These are phyloP conservation scores for Chaetodon trifascialis DNA, from an alignment of 2,113 vertebrate species.

Conservation along the genomic window DNA sequence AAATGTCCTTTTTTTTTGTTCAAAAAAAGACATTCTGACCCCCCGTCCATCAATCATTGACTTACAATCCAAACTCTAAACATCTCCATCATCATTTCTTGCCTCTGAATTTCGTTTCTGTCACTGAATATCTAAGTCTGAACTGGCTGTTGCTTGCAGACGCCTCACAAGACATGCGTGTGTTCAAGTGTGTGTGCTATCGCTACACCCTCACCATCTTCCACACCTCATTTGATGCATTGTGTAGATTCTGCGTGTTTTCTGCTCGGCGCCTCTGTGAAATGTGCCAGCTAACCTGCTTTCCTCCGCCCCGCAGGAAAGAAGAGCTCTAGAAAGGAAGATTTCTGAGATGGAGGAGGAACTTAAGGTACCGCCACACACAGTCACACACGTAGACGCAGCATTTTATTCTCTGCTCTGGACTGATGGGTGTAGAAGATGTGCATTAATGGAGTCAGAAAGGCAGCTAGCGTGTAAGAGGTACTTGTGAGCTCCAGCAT, in stretches of 20 bases:
- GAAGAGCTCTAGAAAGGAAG: constrained; percentile 99
- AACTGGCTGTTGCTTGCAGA: constrained; percentile 69
- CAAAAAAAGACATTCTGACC: constrained; percentile 24
- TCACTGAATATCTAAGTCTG: constrained; percentile 10
- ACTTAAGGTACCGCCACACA: constrained; percentile 90
- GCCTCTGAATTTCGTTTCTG: neutral
- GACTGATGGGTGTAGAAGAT: neutral
- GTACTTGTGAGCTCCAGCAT: constrained; percentile 10
- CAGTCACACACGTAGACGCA: constrained; percentile 7
- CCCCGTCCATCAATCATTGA: constrained; percentile 7
- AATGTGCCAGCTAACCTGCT: neutral
- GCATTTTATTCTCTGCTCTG: neutral
- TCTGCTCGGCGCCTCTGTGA: neutral
- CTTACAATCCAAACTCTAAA: constrained; percentile 9
- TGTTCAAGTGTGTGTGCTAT: constrained; percentile 59
- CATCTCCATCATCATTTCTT: neutral
- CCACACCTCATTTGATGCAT: constrained; percentile 14
- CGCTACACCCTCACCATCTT: constrained; percentile 46
- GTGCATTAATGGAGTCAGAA: constrained; percentile 8
- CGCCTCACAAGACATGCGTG: constrained; percentile 68
- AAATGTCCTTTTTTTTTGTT: neutral
- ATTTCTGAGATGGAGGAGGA: constrained; percentile 99
- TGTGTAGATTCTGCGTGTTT: constrained; percentile 19
- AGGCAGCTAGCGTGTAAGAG: constrained; percentile 4
- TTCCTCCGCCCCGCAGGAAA: constrained; percentile 88